Conservation (phyloP, 1,140 invertebrate genomes). For the Ctenoplectra terminalis region DNA sequence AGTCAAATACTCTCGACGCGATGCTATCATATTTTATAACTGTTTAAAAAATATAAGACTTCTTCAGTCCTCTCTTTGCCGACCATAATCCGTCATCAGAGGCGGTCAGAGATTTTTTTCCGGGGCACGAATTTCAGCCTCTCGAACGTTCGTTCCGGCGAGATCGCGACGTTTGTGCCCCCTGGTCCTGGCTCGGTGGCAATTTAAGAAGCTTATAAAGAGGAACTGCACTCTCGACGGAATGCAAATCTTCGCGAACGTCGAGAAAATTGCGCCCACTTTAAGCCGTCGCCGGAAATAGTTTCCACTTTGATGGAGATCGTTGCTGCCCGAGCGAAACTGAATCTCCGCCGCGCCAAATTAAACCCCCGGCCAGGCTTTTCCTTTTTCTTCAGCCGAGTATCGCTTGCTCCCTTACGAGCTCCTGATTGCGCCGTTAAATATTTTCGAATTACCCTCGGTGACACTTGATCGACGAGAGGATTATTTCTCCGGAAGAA, state of each 20-base stretch:
- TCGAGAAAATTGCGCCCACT: slow-evolving; percentile 57
- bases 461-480: not conserved
- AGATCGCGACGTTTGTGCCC: slow-evolving; percentile 22
- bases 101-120: not conserved
- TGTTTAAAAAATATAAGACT: too few relatives aligned
- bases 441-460: not conserved
- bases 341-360: slow-evolving; percentile 33
- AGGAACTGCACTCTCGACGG: slow-evolving; percentile 49
- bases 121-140: slow-evolving; percentile 64
- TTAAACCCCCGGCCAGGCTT: slow-evolving; percentile 13
- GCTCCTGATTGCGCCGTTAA: not conserved
- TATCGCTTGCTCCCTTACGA: not conserved
- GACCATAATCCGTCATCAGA: too few relatives aligned
- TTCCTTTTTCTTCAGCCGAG: not conserved
- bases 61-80: too few relatives aligned
- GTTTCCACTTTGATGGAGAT: slow-evolving; percentile 55
- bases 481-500: too few relatives aligned
- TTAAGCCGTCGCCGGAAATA: slow-evolving; percentile 32
- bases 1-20: too few relatives aligned
- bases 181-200: slow-evolving; percentile 9
- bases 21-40: too few relatives aligned
- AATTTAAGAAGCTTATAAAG: slow-evolving; percentile 67
- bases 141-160: slow-evolving; percentile 36
- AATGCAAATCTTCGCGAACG: slow-evolving; percentile 59
- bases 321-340: slow-evolving; percentile 38